Evolutionary conservation across 1,140 invertebrate genomes (phyloP), one percentile per base, ranked within the genome.

Genomic region (Eriocheir sinensis): DNA sequence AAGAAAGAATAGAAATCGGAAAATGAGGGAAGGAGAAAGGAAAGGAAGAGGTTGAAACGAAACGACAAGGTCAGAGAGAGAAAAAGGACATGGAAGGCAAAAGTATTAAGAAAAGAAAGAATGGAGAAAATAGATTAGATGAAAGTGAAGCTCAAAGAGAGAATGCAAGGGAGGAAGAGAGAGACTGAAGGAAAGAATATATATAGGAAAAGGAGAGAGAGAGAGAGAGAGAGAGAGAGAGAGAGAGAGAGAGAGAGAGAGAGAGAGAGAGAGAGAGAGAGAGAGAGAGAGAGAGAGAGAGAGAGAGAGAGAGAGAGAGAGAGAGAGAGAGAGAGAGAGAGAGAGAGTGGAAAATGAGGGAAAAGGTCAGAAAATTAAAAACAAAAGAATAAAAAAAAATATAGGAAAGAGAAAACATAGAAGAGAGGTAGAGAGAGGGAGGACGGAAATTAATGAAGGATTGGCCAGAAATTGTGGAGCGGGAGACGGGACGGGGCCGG

Each of bases 261-360:
- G 44, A 48, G 44, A 48, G 44, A 48, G 44, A 48, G 44, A 48
- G 44, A 48, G 44, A 48, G 44, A 48, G 44, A 48, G 44, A 48
- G 44, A 48, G 44, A 48, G 44, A 48, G 44, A 48, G 44, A 48
- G 44, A 48, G 44, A 48, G 44, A 83, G 80, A 83, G 80, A 83
- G 80, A 83, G 80, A 83, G 80, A 83, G 80, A 83, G 80, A 83
- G 80, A 83, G 80, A 83, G 80, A 83, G 80, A 83, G 80, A 83
- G 80, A 83, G 80, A 83, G 80, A 83, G 80, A 83, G 80, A 83
- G 80, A 83, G 80, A 83, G 44, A 48, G 44, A 48, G 80, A 83
- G 80, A 83, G 80, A 83, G 80, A 83, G 80, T 8, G 80, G 27
- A 27, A 83, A 27, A 83, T 6, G 34, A 36, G 34, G 27, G 34